phyloP scores from a whole-genome alignment of 2,797 vertebrate genomes.

The Halcyon chelicuti region DNA sequence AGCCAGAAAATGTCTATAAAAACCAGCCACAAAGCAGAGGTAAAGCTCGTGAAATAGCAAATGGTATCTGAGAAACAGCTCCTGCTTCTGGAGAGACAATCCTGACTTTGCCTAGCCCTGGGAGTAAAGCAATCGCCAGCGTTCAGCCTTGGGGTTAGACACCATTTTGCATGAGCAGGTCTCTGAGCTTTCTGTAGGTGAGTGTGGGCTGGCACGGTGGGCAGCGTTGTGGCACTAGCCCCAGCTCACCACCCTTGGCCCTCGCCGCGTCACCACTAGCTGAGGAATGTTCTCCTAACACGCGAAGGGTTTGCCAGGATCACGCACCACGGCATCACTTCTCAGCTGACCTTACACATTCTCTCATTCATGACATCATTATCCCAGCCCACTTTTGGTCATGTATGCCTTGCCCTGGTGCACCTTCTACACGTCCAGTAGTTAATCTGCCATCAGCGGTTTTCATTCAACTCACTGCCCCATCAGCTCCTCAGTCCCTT shows the following conservation, averaged over 20 bases:
- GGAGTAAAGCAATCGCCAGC: not conserved
- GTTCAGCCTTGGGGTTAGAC: not conserved
- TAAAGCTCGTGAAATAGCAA: not conserved
- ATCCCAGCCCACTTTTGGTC: not conserved
- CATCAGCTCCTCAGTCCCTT: not conserved
- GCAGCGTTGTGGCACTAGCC: not conserved
- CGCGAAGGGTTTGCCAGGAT: not conserved
- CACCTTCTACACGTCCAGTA: not conserved
- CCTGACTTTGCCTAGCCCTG: not conserved
- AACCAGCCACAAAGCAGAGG: not conserved
- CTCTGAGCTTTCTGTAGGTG: not conserved
- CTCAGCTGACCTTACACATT: not conserved
- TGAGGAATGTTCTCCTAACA: not conserved
- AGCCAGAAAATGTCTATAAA: not conserved
- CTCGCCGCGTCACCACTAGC: not conserved
- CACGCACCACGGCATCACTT: not conserved
- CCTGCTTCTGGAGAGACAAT: not conserved
- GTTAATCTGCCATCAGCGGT: not conserved
- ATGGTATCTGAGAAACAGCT: not conserved
- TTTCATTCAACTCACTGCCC: not conserved
- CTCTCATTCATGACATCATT: not conserved
- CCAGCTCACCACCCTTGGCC: not conserved
- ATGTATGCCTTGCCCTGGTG: not conserved
- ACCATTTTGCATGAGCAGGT: not conserved
- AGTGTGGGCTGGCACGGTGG: not conserved